Evolutionary conservation across 2,797 vertebrate genomes (phyloP), one percentile per base, ranked within the genome.

Genomic region (Dendrocincla fuliginosa): DNA sequence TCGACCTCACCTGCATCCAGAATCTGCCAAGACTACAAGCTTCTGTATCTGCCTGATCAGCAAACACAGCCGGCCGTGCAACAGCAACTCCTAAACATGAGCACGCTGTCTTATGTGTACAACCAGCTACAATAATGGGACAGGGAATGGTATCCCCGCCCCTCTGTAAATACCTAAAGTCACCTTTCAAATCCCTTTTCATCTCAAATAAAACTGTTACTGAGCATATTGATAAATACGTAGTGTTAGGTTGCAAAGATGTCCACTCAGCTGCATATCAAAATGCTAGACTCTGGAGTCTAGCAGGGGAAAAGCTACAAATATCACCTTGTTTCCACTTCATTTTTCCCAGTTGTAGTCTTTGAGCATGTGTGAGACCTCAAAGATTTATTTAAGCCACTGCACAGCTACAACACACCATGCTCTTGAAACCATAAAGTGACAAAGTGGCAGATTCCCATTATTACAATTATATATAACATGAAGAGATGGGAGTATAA

Each of bases 71-170:
- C 42, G n/a, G 39, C 6, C 27, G 84, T 63, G 52, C 49, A 76
- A 63, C 55, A 61, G 13, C 59, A 84, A 2, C 50, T 88, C 70
- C 50, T 73, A 25, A 81, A 81, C 16, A 28, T 4, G 10, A 79
- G 42, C 19, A 19, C 4, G 1, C 5, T 23, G 20, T 15, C 49
- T 41, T 27, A 41, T 0, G 0, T 3, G 4, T 49, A 41, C 3
- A 6, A 41, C 8, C 33, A 73, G 44, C 27, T 35, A 35, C 0
- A 0, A 24, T 14, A 82, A 47, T 0, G 9, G 8, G 11, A 42
- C 27, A 67, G 14, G 15, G 13, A 89, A 79, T 12, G 6, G 13
- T 32, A n/a, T 23, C 73, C 42, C 16, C 49, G 76, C 8, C 17
- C 63, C 59, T 41, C 49, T 25, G 10, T 16, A 12, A 67, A 60